Evolutionary conservation across 2,888 invertebrate species (phyloP).

Genomic region (Lingula anatina): DNA sequence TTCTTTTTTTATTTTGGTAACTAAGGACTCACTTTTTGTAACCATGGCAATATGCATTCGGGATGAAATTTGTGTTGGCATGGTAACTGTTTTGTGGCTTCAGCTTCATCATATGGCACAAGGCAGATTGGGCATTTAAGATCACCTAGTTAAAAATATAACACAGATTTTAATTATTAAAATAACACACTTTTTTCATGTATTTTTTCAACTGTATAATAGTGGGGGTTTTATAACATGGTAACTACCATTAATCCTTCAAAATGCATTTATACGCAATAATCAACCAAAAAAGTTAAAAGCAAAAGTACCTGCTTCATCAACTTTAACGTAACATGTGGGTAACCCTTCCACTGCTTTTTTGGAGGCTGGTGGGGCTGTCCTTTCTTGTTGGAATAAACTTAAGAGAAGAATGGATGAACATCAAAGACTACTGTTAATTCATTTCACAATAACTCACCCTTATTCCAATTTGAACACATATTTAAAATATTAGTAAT

Average conservation of each 20-base stretch:
- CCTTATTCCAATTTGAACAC: background rate
- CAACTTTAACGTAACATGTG: conserved; percentile 22
- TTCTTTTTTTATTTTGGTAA: too few species aligned
- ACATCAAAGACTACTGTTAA: background rate
- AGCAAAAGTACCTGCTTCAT: conserved; percentile 35
- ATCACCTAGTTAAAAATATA: too few species aligned
- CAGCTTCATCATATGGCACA: conserved; percentile 63
- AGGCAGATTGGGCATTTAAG: conserved; percentile 80
- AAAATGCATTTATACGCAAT: too few species aligned
- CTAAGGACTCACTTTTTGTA: conserved; percentile 70
- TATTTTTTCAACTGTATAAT: too few species aligned
- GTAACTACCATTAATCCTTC: too few species aligned
- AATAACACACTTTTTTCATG: too few species aligned
- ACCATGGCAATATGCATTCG: conserved; percentile 76
- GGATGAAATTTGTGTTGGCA: conserved; percentile 77
- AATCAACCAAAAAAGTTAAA: too few species aligned
- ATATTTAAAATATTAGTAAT: conserved; percentile 7
- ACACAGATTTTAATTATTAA: too few species aligned
- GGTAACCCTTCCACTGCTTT: conserved; percentile 63
- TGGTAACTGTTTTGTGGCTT: conserved; percentile 68
- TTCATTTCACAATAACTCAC: background rate
- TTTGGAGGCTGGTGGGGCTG: conserved; percentile 77
- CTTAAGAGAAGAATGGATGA: conserved; percentile 7
- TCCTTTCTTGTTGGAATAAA: conserved; percentile 55
- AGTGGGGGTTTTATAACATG: too few species aligned